These are phyloP conservation scores for Polyommatus icarus DNA, from an alignment of 2,888 invertebrate genomes.

Conservation along the genomic window DNA sequence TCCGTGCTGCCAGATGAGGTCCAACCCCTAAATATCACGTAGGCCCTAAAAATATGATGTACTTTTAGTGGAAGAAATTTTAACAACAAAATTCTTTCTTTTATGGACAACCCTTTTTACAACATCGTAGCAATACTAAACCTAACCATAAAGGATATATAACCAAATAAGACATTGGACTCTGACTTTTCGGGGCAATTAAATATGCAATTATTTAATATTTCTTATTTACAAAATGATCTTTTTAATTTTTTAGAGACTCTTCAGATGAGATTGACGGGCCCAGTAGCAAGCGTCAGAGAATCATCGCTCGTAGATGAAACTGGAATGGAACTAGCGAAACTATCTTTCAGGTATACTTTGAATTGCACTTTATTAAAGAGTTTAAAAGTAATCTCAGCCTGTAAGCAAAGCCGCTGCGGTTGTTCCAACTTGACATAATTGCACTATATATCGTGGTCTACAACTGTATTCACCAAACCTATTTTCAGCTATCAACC, in stretches of 20 bases:
- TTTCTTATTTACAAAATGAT: not conserved
- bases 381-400: no score
- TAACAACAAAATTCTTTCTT: not conserved
- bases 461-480: not conserved
- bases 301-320: slow-evolving; percentile 68
- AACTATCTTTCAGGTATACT: slow-evolving; percentile 64
- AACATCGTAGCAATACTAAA: not conserved
- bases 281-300: slow-evolving; percentile 67
- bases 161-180: not conserved
- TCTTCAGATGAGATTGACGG: slow-evolving; percentile 61
- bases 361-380: no score
- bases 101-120: not conserved
- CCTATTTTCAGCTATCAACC: slow-evolving; percentile 61
- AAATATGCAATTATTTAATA: no score
- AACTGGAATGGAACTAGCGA: slow-evolving; percentile 63
- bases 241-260: slow-evolving; percentile 49
- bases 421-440: no score
- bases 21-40: no score
- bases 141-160: not conserved
- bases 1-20: no score
- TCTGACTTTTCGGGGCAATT: not conserved
- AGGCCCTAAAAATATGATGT: no score
- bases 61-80: no score
- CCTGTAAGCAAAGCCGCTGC: no score
- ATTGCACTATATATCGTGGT: not conserved